These are phyloP conservation scores for Anneissia japonica DNA, from an alignment of 35 echinoderm and acorn worm species.

Conservation along the genomic window DNA sequence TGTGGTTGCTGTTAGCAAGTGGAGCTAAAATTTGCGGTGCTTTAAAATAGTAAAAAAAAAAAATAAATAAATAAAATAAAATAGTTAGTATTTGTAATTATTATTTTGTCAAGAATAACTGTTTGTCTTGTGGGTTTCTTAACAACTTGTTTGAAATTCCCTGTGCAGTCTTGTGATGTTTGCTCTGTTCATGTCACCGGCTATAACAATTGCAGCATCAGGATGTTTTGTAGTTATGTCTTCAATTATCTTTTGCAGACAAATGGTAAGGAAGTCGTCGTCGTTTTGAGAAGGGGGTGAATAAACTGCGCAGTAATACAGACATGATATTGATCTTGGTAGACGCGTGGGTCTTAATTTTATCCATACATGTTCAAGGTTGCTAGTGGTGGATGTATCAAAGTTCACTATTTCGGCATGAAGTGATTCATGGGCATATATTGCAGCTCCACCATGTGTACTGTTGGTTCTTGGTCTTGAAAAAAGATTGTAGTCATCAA, in stretches of 20 bases:
- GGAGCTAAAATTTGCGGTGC: slow-evolving; percentile 21
- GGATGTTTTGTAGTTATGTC: slow-evolving; percentile 32
- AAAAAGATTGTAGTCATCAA: too few relatives aligned
- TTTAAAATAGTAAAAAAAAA: slow-evolving; percentile 13
- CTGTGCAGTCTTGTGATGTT: slow-evolving; percentile 9
- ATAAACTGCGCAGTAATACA: slow-evolving; percentile 18
- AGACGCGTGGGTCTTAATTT: slow-evolving; percentile 28
- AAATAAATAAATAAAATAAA: too few relatives aligned
- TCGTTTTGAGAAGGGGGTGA: neutral
- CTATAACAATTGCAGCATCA: slow-evolving; percentile 28
- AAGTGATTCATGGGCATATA: too few relatives aligned
- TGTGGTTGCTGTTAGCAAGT: slow-evolving; percentile 35
- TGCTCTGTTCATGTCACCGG: slow-evolving; percentile 10
- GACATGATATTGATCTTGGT: slow-evolving; percentile 20
- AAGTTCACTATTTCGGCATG: too few relatives aligned
- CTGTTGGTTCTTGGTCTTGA: too few relatives aligned
- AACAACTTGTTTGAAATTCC: neutral
- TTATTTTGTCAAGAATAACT: slow-evolving; percentile 31
- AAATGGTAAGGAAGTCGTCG: neutral
- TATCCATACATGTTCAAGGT: slow-evolving; percentile 26
- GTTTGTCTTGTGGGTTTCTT: slow-evolving; percentile 4
- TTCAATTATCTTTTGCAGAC: slow-evolving; percentile 16
- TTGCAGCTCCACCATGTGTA: too few relatives aligned
- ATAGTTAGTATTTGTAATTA: too few relatives aligned
- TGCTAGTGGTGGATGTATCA: neutral